Percentiles rank a stretch among this genome's conserved stretches.
Conservation (phyloP, 2,888 invertebrate genomes). For the Spicauda simplicius region DNA sequence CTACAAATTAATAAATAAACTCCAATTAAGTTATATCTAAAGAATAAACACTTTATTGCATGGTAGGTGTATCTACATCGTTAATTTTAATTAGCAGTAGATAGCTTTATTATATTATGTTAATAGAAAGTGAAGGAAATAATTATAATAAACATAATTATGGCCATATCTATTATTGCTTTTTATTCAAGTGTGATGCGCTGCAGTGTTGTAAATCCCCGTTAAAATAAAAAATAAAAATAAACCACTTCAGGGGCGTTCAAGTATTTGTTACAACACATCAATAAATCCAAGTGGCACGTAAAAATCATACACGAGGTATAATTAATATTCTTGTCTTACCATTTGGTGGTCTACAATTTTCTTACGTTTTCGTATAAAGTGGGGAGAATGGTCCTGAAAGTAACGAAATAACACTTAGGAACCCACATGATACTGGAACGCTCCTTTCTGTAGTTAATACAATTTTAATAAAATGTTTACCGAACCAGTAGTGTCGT, state of each 20-base stretch:
- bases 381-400: not conserved
- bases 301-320: not conserved
- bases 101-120: too few species aligned
- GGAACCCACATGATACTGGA: not conserved
- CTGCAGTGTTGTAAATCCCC: too few species aligned
- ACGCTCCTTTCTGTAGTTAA: not conserved
- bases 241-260: not conserved
- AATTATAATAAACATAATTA: too few species aligned
- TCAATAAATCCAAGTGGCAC: not conserved
- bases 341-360: not conserved
- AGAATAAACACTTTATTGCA: too few species aligned
- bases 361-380: not conserved
- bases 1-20: too few species aligned
- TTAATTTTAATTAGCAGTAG: too few species aligned
- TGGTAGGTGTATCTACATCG: too few species aligned
- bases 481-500: slow-evolving; percentile 81
- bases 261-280: not conserved
- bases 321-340: not conserved
- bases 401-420: not conserved
- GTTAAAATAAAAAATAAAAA: not conserved
- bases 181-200: too few species aligned
- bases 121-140: too few species aligned
- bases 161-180: too few species aligned
- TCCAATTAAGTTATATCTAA: too few species aligned
- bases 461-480: slow-evolving; percentile 30